These are phyloP conservation scores for Anagyrus pseudococci DNA, from an alignment of 2,888 invertebrate genomes.

Conservation along the genomic window DNA sequence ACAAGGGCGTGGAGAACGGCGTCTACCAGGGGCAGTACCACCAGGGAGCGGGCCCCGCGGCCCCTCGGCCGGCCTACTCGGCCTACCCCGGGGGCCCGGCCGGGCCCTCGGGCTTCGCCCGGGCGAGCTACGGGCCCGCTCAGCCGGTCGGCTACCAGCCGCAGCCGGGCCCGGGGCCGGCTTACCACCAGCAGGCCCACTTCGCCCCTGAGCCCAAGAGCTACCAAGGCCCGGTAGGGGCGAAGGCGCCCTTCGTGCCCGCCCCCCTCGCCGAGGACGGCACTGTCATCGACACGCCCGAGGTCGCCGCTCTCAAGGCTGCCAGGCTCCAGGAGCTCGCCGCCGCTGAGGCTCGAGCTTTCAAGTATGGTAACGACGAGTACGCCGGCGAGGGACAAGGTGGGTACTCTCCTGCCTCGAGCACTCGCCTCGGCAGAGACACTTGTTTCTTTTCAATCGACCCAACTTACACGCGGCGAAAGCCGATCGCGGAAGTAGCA, in stretches of 20 bases:
- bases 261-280: slow-evolving; percentile 59
- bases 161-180: slow-evolving; percentile 34
- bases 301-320: slow-evolving; percentile 59
- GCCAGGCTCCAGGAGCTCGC: slow-evolving; percentile 57
- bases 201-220: slow-evolving; percentile 43
- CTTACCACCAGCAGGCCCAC: slow-evolving; percentile 41
- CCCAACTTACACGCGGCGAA: no score
- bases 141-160: slow-evolving; percentile 36
- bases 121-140: slow-evolving; percentile 30
- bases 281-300: slow-evolving; percentile 58
- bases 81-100: slow-evolving; percentile 16
- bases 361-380: slow-evolving; percentile 51
- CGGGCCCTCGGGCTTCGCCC: slow-evolving; percentile 33
- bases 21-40: slow-evolving; percentile 29
- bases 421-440: no score
- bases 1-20: slow-evolving; percentile 30
- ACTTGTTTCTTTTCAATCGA: no score
- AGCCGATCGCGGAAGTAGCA: no score
- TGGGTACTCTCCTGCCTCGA: slow-evolving; percentile 30
- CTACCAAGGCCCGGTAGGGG: slow-evolving; percentile 36
- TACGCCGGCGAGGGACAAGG: slow-evolving; percentile 49
- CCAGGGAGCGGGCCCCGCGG: slow-evolving; percentile 17
- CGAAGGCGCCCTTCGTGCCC: slow-evolving; percentile 52
- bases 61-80: background rate
- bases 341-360: slow-evolving; percentile 59